These are phyloP conservation scores for Heliconius himera DNA, from an alignment of 1,140 invertebrate species.

Conservation along the genomic window DNA sequence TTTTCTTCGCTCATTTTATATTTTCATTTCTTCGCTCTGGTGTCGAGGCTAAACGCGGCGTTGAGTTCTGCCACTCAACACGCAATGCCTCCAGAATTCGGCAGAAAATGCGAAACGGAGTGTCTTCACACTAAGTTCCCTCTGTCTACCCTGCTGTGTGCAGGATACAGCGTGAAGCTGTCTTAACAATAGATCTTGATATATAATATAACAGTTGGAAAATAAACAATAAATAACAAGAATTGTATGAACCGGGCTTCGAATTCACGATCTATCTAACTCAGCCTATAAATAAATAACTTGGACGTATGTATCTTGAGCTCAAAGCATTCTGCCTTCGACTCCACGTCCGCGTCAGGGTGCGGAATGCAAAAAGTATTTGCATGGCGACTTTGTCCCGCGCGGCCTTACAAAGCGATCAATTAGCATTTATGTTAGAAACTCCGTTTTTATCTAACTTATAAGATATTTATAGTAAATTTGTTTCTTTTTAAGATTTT, in stretches of 20 bases:
- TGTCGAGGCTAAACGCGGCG: too few relatives aligned
- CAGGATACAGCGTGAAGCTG: too few relatives aligned
- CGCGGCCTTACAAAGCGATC: slow-evolving; percentile 63
- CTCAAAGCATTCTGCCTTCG: slow-evolving; percentile 34
- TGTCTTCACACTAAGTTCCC: too few relatives aligned
- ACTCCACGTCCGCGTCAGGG: slow-evolving; percentile 19
- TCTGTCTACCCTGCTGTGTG: too few relatives aligned
- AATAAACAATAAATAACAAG: not conserved
- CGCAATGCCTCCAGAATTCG: too few relatives aligned
- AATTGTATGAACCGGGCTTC: not conserved
- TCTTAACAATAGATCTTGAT: not conserved
- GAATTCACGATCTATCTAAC: slow-evolving; percentile 8
- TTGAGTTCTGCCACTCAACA: too few relatives aligned
- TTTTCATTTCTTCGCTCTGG: too few relatives aligned
- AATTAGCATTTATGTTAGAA: slow-evolving; percentile 67
- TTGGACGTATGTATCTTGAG: not conserved
- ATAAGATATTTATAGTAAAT: not conserved
- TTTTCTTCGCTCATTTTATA: too few relatives aligned
- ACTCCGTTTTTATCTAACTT: slow-evolving; percentile 40
- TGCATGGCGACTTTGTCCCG: slow-evolving; percentile 61
- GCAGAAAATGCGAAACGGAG: too few relatives aligned
- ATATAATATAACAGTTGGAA: too few relatives aligned
- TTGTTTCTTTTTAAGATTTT: too few relatives aligned
- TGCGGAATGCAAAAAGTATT: slow-evolving; percentile 63
- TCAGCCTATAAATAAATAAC: slow-evolving; percentile 11